Conservation (phyloP, 2,888 invertebrate genomes). For the Oscheius myriophilus region DNA sequence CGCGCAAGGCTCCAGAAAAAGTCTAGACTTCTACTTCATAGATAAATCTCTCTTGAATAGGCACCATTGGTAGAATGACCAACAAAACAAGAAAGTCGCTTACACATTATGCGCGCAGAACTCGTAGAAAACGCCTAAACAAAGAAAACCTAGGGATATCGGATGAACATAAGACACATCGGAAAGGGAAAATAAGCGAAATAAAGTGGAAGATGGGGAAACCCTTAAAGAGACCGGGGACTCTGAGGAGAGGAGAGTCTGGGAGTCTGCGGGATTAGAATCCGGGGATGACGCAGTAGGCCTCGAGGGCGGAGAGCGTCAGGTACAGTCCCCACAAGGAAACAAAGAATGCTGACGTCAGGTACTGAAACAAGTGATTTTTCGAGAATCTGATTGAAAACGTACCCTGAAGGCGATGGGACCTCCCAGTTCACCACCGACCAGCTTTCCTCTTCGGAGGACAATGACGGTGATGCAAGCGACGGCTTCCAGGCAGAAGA, state of each 20-base stretch:
- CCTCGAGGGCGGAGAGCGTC: conserved; percentile 90
- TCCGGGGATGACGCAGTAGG: conserved; percentile 87
- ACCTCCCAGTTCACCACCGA: conserved; percentile 69
- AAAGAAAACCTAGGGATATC: conserved; percentile 21
- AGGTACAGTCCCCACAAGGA: conserved; percentile 91
- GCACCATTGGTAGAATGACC: conserved; percentile 31
- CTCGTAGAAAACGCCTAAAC: conserved; percentile 27
- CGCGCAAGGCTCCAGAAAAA: not conserved
- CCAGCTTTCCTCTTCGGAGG: conserved; percentile 55
- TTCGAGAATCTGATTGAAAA: not conserved
- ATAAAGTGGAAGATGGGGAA: conserved; percentile 26
- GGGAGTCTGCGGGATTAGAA: conserved; percentile 71
- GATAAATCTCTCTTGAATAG: conserved; percentile 30
- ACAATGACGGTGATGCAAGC: conserved; percentile 68
- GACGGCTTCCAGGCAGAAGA: conserved; percentile 80
- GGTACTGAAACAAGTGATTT: conserved; percentile 44
- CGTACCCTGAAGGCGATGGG: conserved; percentile 60
- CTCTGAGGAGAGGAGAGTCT: conserved; percentile 23
- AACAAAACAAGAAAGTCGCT: conserved; percentile 28
- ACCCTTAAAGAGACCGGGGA: conserved; percentile 28
- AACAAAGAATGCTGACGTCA: conserved; percentile 84
- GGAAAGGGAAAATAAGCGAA: conserved; percentile 29
- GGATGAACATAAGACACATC: conserved; percentile 21
- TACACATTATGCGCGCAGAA: conserved; percentile 18
- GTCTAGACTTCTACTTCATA: conserved; percentile 15